Base-by-base conservation (phyloP, 2,888 invertebrate species). In the Ormyrus nitidulus region DNA sequence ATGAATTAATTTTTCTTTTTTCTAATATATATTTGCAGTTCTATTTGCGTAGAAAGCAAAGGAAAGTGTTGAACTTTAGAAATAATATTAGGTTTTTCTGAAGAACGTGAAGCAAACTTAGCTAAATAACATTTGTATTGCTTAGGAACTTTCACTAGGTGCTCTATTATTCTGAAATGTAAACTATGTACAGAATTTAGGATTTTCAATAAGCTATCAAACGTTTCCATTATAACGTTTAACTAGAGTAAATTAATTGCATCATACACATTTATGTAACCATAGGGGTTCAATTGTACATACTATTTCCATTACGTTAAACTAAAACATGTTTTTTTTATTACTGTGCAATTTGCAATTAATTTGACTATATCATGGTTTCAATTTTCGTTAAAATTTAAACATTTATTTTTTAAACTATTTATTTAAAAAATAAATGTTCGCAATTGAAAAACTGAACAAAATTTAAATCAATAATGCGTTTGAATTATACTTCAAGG, bases 161-260 rank as follows among this genome's bases (percentile, higher is more conserved):
- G 79, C 71, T 80, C 54, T 71, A 54, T 59, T 65, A 49, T 66
- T 44, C 34, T 66, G 66, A 75, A 65, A 71, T 79, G 79, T 79
- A 79, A 75, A 76, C 75, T 66, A 75, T 80, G 79, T 80, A 80
- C 79, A 80, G 75, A 19, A 48, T 54, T 3, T 73, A 69, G 68
- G 11, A 74, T 74, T 69, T 69, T 54, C 76, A 69, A 61, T 7
- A 78, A 34, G 19, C 69, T 56, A 49, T 61, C 48, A 19, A 62
- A 69, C 68, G 68, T 48, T 73, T 56, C 8, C n/a, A 44, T 48
- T 53, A 11, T 54, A 66, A 78, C 72, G 72, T 59, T 72, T 71
- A 19, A 5, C 1, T 65, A 72, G 66, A 53, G 19, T 69, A 58
- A 64, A 74, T 51, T 44, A 49, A n/a, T 56, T 11, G 58, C 19